Evolutionary conservation across 2,113 vertebrate species (phyloP).

Genomic region (Peromyscus polionotus): DNA sequence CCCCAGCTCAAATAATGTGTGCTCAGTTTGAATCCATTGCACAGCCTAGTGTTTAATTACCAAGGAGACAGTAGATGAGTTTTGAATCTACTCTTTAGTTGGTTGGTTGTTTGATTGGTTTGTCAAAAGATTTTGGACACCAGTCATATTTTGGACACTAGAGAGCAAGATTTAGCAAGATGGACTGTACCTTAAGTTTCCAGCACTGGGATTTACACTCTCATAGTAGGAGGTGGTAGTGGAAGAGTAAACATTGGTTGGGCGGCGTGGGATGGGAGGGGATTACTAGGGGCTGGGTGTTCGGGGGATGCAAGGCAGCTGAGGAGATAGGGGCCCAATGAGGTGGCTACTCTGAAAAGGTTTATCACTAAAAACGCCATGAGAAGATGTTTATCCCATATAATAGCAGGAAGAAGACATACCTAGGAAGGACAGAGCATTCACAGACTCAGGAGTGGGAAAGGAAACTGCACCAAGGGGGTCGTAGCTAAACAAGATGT

Average conservation of each 20-base stretch:
- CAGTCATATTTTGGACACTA: background rate
- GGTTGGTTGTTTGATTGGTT: background rate
- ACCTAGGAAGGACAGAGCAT: background rate
- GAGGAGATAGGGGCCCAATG: background rate
- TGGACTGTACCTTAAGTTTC: background rate
- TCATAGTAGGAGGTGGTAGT: too few species aligned
- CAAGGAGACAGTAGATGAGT: background rate
- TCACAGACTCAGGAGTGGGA: background rate
- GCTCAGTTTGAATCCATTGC: background rate
- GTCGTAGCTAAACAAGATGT: background rate
- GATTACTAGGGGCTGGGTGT: too few species aligned
- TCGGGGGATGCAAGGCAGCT: rapidly evolving
- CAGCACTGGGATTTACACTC: background rate
- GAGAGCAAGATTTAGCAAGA: background rate
- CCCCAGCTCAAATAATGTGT: rapidly evolving
- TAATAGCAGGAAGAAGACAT: background rate
- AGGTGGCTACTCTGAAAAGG: too few species aligned
- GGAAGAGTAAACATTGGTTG: background rate
- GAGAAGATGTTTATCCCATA: too few species aligned
- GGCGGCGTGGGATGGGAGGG: background rate
- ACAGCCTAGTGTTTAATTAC: background rate
- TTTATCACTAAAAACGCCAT: background rate
- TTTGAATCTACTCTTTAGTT: background rate
- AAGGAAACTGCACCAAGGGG: background rate
- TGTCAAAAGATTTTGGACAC: background rate